Percentiles rank a stretch among this genome's conserved stretches.
phyloP scores from a whole-genome alignment of 1,140 invertebrate genomes.

The Megathymus violae region DNA sequence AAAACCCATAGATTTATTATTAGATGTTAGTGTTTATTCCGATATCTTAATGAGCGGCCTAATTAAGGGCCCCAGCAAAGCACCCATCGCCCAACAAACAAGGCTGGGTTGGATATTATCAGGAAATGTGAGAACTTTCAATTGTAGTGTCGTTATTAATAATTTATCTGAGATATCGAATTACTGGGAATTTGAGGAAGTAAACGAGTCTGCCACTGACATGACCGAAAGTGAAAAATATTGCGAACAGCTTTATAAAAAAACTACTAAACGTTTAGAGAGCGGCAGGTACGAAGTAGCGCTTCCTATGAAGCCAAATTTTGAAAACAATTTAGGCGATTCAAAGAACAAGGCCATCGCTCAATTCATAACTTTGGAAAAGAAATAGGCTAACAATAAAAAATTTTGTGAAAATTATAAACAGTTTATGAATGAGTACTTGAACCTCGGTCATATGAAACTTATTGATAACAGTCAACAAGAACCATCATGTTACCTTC shows the following conservation, averaged over 20 bases:
- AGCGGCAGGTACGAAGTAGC: conserved; percentile 42
- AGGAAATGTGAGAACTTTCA: conserved; percentile 12
- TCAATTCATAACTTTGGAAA: conserved; percentile 42
- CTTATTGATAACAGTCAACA: not conserved
- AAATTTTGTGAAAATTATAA: conserved; percentile 34
- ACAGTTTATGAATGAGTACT: conserved; percentile 54
- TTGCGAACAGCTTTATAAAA: conserved; percentile 43
- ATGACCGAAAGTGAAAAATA: not conserved
- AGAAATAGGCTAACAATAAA: conserved; percentile 2
- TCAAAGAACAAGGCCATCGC: conserved; percentile 36
- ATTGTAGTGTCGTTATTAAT: conserved; percentile 24
- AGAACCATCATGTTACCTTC: not conserved
- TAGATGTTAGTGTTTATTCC: conserved; percentile 27
- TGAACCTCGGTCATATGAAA: conserved; percentile 48
- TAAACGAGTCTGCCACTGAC: conserved; percentile 20
- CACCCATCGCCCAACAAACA: conserved; percentile 24
- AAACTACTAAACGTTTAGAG: conserved; percentile 25
- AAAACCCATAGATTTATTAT: conserved; percentile 24
- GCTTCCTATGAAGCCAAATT: conserved; percentile 37
- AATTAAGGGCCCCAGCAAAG: not conserved
- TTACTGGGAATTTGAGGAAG: conserved; percentile 57
- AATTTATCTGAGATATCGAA: conserved; percentile 19
- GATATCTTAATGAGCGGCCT: conserved; percentile 23
- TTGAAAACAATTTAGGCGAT: conserved; percentile 32
- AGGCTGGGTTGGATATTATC: conserved; percentile 7